These are phyloP conservation scores for Calephelis nemesis DNA, from an alignment of 1,140 invertebrate species.

Conservation along the genomic window DNA sequence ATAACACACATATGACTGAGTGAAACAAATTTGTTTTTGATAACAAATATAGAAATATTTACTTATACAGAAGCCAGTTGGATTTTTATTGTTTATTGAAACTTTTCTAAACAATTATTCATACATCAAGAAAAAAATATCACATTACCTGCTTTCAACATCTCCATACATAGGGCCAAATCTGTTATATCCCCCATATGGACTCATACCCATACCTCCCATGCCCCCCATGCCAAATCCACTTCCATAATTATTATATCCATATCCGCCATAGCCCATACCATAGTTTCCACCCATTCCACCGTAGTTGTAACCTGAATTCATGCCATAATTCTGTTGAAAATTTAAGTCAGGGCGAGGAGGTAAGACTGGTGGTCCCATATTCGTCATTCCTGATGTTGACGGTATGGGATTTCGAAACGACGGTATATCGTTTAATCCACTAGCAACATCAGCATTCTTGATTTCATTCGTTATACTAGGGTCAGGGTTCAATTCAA, in stretches of 20 bases:
- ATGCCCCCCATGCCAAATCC: constrained; percentile 54
- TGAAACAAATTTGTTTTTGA: no score
- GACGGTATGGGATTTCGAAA: constrained; percentile 53
- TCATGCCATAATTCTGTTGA: constrained; percentile 47
- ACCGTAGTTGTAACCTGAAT: constrained; percentile 42
- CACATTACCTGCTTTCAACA: constrained; percentile 80
- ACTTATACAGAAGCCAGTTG: no score
- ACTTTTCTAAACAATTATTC: not conserved
- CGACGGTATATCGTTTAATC: constrained; percentile 34
- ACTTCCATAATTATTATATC: constrained; percentile 32
- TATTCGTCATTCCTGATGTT: constrained; percentile 34
- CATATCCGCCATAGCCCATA: constrained; percentile 42
- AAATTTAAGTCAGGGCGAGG: constrained; percentile 52
- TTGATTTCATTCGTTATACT: constrained; percentile 44
- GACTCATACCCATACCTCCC: constrained; percentile 53
- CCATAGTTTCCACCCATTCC: constrained; percentile 40
- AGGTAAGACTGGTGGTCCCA: constrained; percentile 50
- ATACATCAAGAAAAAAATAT: not conserved
- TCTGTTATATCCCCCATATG: constrained; percentile 65
- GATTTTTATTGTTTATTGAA: no score
- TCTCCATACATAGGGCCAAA: constrained; percentile 79
- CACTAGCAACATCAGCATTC: constrained; percentile 27
- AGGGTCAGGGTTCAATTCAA: constrained; percentile 50
- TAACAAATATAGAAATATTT: no score
- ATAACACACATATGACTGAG: no score